phyloP scores from a whole-genome alignment of 1,140 invertebrate species.

The Oedothorax gibbosus region DNA sequence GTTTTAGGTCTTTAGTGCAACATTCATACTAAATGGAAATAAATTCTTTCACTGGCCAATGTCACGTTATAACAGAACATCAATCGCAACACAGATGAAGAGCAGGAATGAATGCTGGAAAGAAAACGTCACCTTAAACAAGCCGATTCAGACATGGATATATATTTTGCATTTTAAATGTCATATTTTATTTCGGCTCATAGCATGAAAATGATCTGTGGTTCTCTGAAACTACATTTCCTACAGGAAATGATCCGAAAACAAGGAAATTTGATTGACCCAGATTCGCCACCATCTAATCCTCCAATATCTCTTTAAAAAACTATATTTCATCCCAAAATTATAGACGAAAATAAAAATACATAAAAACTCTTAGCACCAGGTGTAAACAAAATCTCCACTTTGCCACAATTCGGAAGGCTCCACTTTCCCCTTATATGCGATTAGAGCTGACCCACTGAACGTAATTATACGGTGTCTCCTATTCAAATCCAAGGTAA shows the following conservation, averaged over 20 bases:
- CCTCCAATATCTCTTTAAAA: neutral
- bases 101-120: too few relatives aligned
- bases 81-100: too few relatives aligned
- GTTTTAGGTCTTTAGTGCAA: too few relatives aligned
- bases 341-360: neutral
- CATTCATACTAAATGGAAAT: too few relatives aligned
- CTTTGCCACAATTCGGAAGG: neutral
- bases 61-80: too few relatives aligned
- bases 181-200: too few relatives aligned
- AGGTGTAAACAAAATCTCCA: conserved; percentile 37
- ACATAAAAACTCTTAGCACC: conserved; percentile 1
- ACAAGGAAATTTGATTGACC: neutral
- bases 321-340: conserved; percentile 6
- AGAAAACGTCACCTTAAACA: too few relatives aligned
- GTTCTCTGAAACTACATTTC: too few relatives aligned
- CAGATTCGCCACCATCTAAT: neutral
- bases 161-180: too few relatives aligned
- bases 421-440: neutral
- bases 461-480: conserved; percentile 58
- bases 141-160: too few relatives aligned
- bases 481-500: neutral
- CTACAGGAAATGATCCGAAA: neutral
- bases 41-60: too few relatives aligned
- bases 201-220: too few relatives aligned
- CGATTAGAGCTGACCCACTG: conserved; percentile 31